Evolutionary conservation across 2,888 invertebrate genomes (phyloP), one percentile per base, ranked within the genome.

Genomic region (Endotricha flammealis): DNA sequence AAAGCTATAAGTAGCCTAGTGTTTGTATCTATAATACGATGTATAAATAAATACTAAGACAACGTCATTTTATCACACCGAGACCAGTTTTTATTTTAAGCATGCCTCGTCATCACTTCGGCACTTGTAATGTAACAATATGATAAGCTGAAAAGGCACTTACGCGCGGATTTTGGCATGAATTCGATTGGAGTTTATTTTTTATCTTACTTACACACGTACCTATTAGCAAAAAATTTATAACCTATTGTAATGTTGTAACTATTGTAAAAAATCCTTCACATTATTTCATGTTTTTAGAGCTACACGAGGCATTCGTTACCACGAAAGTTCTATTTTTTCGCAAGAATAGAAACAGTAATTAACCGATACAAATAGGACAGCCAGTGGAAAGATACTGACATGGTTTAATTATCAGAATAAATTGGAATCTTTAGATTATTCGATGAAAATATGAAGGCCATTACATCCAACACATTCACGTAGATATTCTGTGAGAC

Each of bases 191-290:
- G 25, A 14, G 29, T 11, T 53, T 57, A 50, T 46, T 46, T 47
- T 41, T 42, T 38, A 34, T 41, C 44, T 38, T 10, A 12, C n/a
- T n/a, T n/a, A n/a, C n/a, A n/a, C n/a, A n/a, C n/a, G 22, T 22
- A 38, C 24, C 41, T 30, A 48, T 59, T 57, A 47, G 38, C 36
- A 45, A 31, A 34, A 41, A 57, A 64, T 59, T 57, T 60, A 62
- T 61, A 48, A n/a, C 31, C 27, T 22, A 32, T 38, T 36, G 42
- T 53, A 54, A 54, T 52, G 53, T 47, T 47, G 37, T 41, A n/a
- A n/a, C n/a, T n/a, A n/a, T n/a, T n/a, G n/a, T n/a, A n/a, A n/a
- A n/a, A n/a, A n/a, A 39, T 42, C 41, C 44, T 50, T 53, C 47
- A 45, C 39, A 46, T 34, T 35, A 20, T 39, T 35, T 38, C 13